These are phyloP conservation scores for Menura novaehollandiae DNA, from an alignment of 2,113 vertebrate genomes.

Conservation along the genomic window DNA sequence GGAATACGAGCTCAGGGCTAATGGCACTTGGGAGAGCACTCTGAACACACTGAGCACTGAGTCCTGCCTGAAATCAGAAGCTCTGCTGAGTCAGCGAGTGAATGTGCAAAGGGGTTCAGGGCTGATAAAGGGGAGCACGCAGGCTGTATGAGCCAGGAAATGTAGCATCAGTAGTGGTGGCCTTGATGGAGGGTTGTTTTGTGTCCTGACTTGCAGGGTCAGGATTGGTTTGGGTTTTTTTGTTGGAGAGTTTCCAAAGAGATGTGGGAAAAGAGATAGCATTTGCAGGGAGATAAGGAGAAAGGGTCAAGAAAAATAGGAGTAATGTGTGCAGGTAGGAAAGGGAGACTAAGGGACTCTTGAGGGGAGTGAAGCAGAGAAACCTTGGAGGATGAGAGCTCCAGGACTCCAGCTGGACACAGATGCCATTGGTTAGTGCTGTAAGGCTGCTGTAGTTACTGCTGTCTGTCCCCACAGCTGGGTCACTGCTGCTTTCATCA, in stretches of 20 bases:
- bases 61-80: background rate
- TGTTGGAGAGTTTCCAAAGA: background rate
- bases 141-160: background rate
- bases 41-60: background rate
- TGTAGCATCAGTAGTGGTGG: too few relatives aligned
- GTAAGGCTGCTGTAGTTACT: background rate
- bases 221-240: background rate
- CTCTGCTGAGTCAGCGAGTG: background rate
- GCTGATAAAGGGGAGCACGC: rapidly evolving
- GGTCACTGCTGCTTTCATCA: background rate
- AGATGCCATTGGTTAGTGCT: background rate
- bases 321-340: background rate
- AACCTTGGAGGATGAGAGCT: background rate
- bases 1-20: background rate
- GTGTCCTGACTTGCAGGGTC: background rate
- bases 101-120: background rate
- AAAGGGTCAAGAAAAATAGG: background rate
- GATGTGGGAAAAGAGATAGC: rapidly evolving
- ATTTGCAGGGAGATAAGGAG: background rate
- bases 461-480: background rate
- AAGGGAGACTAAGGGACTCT: background rate
- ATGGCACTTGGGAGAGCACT: background rate
- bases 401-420: background rate
- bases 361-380: background rate
- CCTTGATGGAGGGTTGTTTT: background rate